phyloP scores from a whole-genome alignment of 2,797 vertebrate species.

The Gallinago stenura region DNA sequence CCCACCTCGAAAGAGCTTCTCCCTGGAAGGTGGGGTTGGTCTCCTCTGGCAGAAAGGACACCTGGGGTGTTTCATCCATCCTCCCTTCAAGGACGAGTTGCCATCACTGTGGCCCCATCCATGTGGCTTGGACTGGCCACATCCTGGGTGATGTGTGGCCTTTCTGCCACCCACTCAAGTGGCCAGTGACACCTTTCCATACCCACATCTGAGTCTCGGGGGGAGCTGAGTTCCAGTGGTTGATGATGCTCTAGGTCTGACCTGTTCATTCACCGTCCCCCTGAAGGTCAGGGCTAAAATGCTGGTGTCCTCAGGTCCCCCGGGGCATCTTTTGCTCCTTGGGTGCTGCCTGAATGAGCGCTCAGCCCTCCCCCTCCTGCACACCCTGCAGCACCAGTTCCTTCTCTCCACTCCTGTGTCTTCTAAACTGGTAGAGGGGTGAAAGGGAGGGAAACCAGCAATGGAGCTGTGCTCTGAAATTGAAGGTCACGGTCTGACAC shows the following conservation, averaged over 20 bases:
- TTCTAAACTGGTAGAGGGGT: not conserved
- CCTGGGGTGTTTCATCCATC: not conserved
- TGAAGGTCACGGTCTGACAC: constrained; percentile 12
- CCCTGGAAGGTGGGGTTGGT: not conserved
- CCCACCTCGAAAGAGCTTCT: not conserved
- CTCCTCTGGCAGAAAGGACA: not conserved
- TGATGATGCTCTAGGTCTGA: not conserved
- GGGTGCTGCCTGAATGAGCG: not conserved
- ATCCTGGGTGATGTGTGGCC: not conserved
- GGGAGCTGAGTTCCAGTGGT: not conserved
- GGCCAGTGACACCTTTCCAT: not conserved
- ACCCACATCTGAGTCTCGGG: rapidly evolving
- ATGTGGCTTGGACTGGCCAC: not conserved
- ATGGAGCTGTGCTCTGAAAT: not conserved
- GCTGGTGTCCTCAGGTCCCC: not conserved
- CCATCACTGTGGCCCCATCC: rapidly evolving
- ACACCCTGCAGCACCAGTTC: not conserved
- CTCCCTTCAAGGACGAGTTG: not conserved
- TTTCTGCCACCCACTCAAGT: rapidly evolving
- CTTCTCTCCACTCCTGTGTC: not conserved
- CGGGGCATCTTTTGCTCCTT: not conserved
- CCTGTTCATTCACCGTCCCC: not conserved
- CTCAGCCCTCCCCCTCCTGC: not conserved
- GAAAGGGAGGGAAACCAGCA: not conserved
- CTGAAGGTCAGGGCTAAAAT: not conserved